phyloP scores from a whole-genome alignment of 2,888 invertebrate genomes.

The Heliconius sara region DNA sequence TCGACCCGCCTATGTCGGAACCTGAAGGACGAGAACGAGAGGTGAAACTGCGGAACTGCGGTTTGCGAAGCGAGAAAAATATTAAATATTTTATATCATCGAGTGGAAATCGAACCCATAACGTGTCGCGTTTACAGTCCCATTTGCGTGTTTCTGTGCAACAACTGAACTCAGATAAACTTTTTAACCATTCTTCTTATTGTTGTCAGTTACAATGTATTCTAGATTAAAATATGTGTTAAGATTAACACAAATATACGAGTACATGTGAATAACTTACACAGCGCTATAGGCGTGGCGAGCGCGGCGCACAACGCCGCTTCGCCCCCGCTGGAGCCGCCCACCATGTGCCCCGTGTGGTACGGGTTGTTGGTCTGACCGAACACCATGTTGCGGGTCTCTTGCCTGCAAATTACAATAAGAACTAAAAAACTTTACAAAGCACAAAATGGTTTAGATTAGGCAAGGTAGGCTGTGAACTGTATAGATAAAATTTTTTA shows the following conservation, averaged over 20 bases:
- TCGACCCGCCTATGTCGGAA: conserved; percentile 98
- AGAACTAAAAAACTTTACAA: not conserved
- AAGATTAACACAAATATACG: too few species aligned
- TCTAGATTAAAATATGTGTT: too few species aligned
- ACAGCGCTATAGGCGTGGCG: conserved; percentile 93
- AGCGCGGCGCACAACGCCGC: conserved; percentile 89
- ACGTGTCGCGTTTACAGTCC: too few species aligned
- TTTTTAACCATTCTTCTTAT: too few species aligned
- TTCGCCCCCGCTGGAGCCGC: conserved; percentile 97
- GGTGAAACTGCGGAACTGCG: too few species aligned
- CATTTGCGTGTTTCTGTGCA: too few species aligned
- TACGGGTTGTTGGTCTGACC: conserved; percentile 97
- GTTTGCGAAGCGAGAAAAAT: too few species aligned
- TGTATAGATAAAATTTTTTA: not conserved
- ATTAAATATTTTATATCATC: too few species aligned
- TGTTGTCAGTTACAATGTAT: too few species aligned
- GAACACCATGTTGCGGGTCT: conserved; percentile 93
- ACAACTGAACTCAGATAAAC: too few species aligned
- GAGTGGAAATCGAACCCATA: too few species aligned
- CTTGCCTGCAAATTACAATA: conserved; percentile 82
- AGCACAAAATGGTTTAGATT: not conserved
- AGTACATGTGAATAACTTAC: conserved; percentile 64
- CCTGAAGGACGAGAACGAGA: conserved; percentile 57
- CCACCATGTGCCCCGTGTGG: conserved; percentile 91
- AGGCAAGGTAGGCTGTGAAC: not conserved